Evolutionary conservation across 2,113 vertebrate species (phyloP), one percentile per base, ranked within the genome.

Genomic region (Oncorhynchus clarkii): DNA sequence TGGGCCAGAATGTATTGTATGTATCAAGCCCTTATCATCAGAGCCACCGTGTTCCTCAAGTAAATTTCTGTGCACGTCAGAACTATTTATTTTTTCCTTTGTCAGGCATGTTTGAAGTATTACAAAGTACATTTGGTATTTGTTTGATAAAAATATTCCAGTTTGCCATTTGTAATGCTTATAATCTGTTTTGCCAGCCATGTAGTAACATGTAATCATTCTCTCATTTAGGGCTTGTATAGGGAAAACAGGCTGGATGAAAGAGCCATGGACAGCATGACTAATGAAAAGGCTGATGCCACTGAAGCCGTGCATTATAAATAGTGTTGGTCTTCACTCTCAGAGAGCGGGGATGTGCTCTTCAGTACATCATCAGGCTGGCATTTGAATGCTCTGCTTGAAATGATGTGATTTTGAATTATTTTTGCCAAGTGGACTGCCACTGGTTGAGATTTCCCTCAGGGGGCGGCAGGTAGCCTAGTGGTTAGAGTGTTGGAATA

Each of bases 161-260:
- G 85, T 91, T 89, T 89, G 75, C 72, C 73, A 81, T 74, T 82
- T 85, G 72, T 76, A 76, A 78, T 84, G 81, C 81, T 80, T 66
- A 84, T 88, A 86, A 69, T 90, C 74, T 80, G 73, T 86, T 84
- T 88, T 85, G 82, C 80, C 82, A 87, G 86, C 78, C 87, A 82
- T 85, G 87, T 86, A 88, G 82, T 87, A 91, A 86, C 83, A 85
- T 84, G 87, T 84, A 90, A 91, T 91, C 81, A 83, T 85, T 87
- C 83, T 88, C 78, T 89, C 88, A 83, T 87, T 84, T 86, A 87
- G 80, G 76, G 78, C 82, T 80, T 74, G 85, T 73, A 81, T 81
- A 86, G 76, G 77, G 76, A 73, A 81, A 84, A 85, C 54, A 70
- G 67, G 78, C 82, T 83, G 73, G 75, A 81, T 78, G 78, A 81